Evolutionary conservation across 2,113 vertebrate species (phyloP).

Genomic region (Chascanopsetta lugubris): DNA sequence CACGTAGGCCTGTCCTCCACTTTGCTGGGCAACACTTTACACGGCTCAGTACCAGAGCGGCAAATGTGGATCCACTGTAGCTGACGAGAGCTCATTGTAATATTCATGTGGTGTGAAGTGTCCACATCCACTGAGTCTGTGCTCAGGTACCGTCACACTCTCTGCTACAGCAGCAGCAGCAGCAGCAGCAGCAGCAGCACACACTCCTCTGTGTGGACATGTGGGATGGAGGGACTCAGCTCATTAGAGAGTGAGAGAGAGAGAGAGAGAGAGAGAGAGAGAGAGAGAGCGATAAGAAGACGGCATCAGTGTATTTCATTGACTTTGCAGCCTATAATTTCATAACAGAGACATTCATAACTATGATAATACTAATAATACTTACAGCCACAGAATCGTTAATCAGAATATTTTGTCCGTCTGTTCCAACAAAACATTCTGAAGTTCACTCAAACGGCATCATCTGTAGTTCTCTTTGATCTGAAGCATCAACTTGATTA

Average conservation of each 20-base stretch:
- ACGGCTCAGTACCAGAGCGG: not conserved
- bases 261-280: no score
- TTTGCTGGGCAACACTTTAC: conserved; percentile 64
- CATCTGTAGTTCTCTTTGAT: no score
- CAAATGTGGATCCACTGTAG: conserved; percentile 31
- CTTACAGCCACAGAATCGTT: no score
- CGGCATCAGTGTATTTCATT: no score
- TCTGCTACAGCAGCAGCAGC: not conserved
- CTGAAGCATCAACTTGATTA: no score
- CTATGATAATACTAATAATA: no score
- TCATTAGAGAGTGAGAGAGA: not conserved
- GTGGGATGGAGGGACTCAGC: not conserved
- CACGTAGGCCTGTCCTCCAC: conserved; percentile 28
- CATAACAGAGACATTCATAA: no score
- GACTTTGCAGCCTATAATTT: no score
- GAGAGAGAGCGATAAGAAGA: no score
- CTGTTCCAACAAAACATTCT: no score
- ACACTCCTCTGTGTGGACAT: not conserved
- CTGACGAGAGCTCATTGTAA: conserved; percentile 55
- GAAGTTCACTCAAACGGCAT: no score
- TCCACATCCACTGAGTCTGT: conserved; percentile 27
- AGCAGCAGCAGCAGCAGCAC: not conserved
- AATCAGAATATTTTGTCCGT: no score
- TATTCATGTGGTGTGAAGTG: conserved; percentile 57
- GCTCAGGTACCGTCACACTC: not conserved